Evolutionary conservation across 2,797 vertebrate genomes (phyloP), one percentile per base, ranked within the genome.

Genomic region (Phoxinus dragarum): DNA sequence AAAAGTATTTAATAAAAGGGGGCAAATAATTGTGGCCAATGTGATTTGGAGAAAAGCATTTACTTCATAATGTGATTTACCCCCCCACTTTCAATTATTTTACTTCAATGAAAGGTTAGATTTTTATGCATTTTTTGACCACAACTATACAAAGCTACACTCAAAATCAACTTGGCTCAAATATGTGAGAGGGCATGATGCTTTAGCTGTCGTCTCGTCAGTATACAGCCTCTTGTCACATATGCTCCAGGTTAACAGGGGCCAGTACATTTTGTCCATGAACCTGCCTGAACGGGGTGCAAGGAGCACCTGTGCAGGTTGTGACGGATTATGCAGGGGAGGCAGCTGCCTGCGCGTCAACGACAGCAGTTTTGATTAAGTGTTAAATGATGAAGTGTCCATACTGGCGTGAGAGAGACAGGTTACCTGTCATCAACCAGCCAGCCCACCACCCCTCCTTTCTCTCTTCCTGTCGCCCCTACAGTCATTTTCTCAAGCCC

Each of bases 301-400:
- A 72, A 69, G 42, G 14, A 59, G 75, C 75, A 78, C 84, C 72
- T 75, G 79, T 54, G 38, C 80, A 69, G 73, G 73, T 84, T 59
- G 23, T 88, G 85, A 88, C 19, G 7, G 80, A 88, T 88, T 80
- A 36, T 54, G 66, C 73, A 40, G 66, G 44, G 68, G 7, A 69
- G 68, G 86, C 10, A 69, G 82, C 82, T 54, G 74, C 71, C 19
- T 47, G 27, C 36, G 31, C 8, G 27, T 84, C 88, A 88, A 90
- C 86, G 88, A 88, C 86, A 90, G 92, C 91, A 90, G 91, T 90
- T 92, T 91, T 87, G 88, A 94, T 94, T 93, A 94, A 93, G 92
- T 84, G 90, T 92, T 91, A 91, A 93, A 93, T 94, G 94, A 95
- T 94, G 91, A 92, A 93, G 92, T 89, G 90, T 90, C 86, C 84